phyloP scores from a whole-genome alignment of 1,140 invertebrate genomes.

The Sinella curviseta region DNA sequence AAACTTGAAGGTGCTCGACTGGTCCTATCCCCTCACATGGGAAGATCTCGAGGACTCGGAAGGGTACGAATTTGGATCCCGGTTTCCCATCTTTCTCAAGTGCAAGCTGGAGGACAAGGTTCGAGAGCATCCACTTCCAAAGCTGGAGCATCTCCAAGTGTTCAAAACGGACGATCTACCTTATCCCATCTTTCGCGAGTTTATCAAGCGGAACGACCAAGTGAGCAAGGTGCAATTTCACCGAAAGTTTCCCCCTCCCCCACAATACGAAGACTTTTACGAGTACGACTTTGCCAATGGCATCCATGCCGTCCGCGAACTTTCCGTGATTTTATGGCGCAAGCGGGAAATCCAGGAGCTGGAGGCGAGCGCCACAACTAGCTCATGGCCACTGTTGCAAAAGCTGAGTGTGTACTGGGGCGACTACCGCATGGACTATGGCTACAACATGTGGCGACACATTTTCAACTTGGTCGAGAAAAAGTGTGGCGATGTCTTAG shows the following conservation, averaged over 20 bases:
- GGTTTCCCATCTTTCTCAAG: background rate
- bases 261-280: background rate
- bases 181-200: background rate
- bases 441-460: background rate
- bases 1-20: background rate
- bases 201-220: background rate
- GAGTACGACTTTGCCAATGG: background rate
- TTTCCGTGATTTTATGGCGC: background rate
- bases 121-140: background rate
- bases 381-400: background rate
- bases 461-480: background rate
- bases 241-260: background rate
- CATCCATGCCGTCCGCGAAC: background rate
- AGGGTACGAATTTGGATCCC: background rate
- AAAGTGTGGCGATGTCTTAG: too few relatives aligned
- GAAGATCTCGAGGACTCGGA: background rate
- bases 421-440: background rate
- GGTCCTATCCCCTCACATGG: background rate
- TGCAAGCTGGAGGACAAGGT: background rate
- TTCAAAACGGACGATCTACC: background rate
- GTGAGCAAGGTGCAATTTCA: background rate
- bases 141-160: background rate
- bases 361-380: background rate
- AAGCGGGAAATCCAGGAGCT: background rate
- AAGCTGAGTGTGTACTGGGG: background rate